These are phyloP conservation scores for Halictus ligatus DNA, from an alignment of 2,888 invertebrate species.

Conservation along the genomic window DNA sequence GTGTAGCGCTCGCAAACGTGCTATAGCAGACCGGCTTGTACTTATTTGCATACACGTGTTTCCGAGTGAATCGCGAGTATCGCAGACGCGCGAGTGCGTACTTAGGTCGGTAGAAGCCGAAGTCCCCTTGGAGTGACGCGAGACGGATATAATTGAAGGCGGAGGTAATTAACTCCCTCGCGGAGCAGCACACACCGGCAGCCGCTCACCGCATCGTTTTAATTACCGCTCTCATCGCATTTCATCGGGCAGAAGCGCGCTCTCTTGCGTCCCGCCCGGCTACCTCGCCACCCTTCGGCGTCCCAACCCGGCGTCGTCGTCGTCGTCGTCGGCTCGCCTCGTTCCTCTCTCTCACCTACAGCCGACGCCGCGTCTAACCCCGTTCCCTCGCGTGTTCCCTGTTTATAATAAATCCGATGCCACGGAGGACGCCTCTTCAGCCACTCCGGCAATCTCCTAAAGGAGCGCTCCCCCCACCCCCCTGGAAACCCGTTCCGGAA, in stretches of 20 bases:
- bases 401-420: slow-evolving; percentile 78
- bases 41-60: slow-evolving; percentile 33
- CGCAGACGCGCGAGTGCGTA: slow-evolving; percentile 67
- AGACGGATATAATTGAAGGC: slow-evolving; percentile 82
- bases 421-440: slow-evolving; percentile 62
- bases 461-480: too few species aligned
- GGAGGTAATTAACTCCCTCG: slow-evolving; percentile 82
- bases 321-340: background rate
- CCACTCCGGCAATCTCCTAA: slow-evolving; percentile 65
- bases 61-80: slow-evolving; percentile 54
- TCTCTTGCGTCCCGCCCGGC: slow-evolving; percentile 17
- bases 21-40: background rate
- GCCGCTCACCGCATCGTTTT: slow-evolving; percentile 77
- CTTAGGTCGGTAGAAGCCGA: slow-evolving; percentile 71
- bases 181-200: slow-evolving; percentile 69
- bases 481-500: slow-evolving; percentile 31
- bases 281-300: background rate
- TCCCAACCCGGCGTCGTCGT: background rate
- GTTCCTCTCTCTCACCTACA: slow-evolving; percentile 5
- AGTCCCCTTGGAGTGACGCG: slow-evolving; percentile 80
- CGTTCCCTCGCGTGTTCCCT: slow-evolving; percentile 60
- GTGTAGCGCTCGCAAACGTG: slow-evolving; percentile 16
- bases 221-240: slow-evolving; percentile 81
- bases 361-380: background rate
- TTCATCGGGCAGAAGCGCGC: slow-evolving; percentile 78